Evolutionary conservation across 2,888 invertebrate species (phyloP), one percentile per base, ranked within the genome.

Genomic region (Andrena praecox): DNA sequence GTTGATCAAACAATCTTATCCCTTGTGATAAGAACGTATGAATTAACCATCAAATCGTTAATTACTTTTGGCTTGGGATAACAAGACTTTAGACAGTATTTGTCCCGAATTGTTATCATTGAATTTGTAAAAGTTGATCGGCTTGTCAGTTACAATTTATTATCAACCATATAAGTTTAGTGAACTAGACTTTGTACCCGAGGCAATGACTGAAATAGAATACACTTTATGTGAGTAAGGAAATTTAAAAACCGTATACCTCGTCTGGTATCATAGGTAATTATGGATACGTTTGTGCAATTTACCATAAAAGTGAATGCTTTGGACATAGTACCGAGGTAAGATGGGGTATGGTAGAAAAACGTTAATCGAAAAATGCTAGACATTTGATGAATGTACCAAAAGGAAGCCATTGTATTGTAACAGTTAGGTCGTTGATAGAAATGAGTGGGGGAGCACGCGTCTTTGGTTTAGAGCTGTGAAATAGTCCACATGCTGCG

Each of bases 31-130:
- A 89, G 63, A 62, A 56, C 54, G 69, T 77, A 79, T 76, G 74
- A 88, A 88, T 87, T 85, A 88, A 82, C 73, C 71, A 84, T 89
- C 80, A 87, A 86, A 83, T 80, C 77, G 78, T 87, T 88, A 89
- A 88, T 88, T 88, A 82, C 83, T 70, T 76, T 83, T 29, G 48
- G 29, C 68, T 10, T 31, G 1, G 54, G 80, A 86, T 86, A 84
- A 80, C 31, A 12, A 63, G 74, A 62, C 48, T 69, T 74, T 67
- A 60, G 3, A 48, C 72, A 64, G 29, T 56, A 59, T 81, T 67
- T 69, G 77, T 62, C 64, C 60, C 56, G 72, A 75, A 77, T 83
- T 29, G 60, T 70, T 76, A 72, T 76, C 77, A 48, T 56, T 27
- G 10, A 66, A 71, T 66, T 68, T 31, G 20, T 10, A 35, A 80